Percentiles rank a stretch among this genome's conserved stretches.
phyloP scores from a whole-genome alignment of 2,113 vertebrate species.

The Recurvirostra avosetta region DNA sequence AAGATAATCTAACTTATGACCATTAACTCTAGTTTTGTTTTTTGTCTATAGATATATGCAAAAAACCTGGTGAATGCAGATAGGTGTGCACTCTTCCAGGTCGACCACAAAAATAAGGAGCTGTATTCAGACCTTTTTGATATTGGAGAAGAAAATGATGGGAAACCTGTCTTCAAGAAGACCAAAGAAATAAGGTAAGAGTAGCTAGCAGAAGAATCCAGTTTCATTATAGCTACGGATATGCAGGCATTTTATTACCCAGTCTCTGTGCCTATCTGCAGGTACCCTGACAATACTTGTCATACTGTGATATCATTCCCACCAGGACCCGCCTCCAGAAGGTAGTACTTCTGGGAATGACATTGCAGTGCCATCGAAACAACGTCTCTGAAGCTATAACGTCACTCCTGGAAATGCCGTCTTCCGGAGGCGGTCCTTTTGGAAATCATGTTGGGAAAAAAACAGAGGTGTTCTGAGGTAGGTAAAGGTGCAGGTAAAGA shows the following conservation, averaged over 20 bases:
- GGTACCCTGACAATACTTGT: slow-evolving; percentile 71
- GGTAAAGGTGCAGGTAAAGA: slow-evolving; percentile 68
- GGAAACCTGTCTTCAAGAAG: slow-evolving; percentile 96
- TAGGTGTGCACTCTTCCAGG: slow-evolving; percentile 98
- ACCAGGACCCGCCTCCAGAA: slow-evolving; percentile 80
- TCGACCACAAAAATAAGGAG: slow-evolving; percentile 97
- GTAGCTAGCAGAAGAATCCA: background rate
- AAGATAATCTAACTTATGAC: background rate
- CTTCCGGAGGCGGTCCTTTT: slow-evolving; percentile 80
- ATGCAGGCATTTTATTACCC: slow-evolving; percentile 46
- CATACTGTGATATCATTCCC: slow-evolving; percentile 78
- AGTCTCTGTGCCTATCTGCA: slow-evolving; percentile 64
- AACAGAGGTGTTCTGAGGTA: slow-evolving; percentile 75
- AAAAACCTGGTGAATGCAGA: slow-evolving; percentile 99
- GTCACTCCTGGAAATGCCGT: slow-evolving; percentile 77
- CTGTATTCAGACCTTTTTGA: slow-evolving; percentile 98
- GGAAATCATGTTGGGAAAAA: slow-evolving; percentile 78
- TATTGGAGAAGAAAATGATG: slow-evolving; percentile 96
- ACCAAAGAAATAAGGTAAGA: slow-evolving; percentile 98
- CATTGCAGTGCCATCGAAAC: slow-evolving; percentile 73
- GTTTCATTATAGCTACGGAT: background rate
- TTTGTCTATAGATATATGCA: slow-evolving; percentile 95
- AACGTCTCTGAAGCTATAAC: slow-evolving; percentile 72
- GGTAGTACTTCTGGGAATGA: slow-evolving; percentile 78
- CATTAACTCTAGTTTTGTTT: slow-evolving; percentile 3